A percentile compares a stretch with the other conserved stretches of the same genome.
Conservation (phyloP, 2,888 invertebrate species). For the Drosophila mimetica region DNA sequence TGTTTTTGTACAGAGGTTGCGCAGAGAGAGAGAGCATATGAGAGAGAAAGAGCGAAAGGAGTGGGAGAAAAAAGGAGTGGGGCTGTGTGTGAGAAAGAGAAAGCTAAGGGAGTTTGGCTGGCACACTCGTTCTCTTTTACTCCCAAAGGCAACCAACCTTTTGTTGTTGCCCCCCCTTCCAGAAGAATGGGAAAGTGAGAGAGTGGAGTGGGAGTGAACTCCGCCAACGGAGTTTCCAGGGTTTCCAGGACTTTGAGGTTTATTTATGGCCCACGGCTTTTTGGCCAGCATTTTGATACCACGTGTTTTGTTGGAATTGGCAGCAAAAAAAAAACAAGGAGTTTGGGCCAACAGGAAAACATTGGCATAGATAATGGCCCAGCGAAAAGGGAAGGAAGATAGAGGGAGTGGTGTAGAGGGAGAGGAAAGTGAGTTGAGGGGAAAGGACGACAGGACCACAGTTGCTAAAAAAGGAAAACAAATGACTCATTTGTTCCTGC, state of each 20-base stretch:
- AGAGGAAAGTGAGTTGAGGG: neutral
- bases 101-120: conserved; percentile 24
- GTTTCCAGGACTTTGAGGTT: conserved; percentile 66
- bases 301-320: conserved; percentile 59
- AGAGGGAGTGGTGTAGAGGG: conserved; percentile 2
- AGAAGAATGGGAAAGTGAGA: conserved; percentile 17
- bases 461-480: conserved; percentile 41
- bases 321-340: conserved; percentile 20
- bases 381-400: conserved; percentile 5
- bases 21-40: conserved; percentile 55
- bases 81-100: conserved; percentile 10
- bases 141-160: conserved; percentile 13
- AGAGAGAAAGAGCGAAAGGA: conserved; percentile 22
- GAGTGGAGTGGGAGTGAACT: conserved; percentile 4
- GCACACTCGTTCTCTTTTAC: conserved; percentile 5
- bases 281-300: conserved; percentile 66
- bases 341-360: conserved; percentile 61
- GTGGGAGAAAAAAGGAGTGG: conserved; percentile 8
- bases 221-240: conserved; percentile 34
- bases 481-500: conserved; percentile 47
- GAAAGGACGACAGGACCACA: conserved; percentile 25
- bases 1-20: conserved; percentile 65
- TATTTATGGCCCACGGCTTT: conserved; percentile 78
- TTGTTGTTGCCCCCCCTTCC: conserved; percentile 27
- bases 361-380: conserved; percentile 71